Evolutionary conservation across 2,113 vertebrate genomes (phyloP).

Genomic region (Tragelaphus strepsiceros): DNA sequence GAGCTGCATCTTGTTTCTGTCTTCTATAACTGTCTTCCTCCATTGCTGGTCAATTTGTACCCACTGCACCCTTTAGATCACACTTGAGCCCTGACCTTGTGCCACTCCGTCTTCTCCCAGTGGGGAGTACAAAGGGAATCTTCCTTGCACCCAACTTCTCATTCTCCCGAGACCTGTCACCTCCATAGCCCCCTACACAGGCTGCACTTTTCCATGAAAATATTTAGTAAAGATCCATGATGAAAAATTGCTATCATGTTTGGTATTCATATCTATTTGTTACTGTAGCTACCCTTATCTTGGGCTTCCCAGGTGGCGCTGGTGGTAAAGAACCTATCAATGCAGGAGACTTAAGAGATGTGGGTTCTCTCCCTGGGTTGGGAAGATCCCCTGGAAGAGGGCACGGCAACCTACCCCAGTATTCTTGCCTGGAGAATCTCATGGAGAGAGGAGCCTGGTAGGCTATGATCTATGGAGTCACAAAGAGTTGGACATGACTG

Average conservation of each 20-base stretch:
- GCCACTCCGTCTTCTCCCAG: background rate
- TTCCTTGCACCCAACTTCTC: background rate
- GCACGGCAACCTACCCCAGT: background rate
- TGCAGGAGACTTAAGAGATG: background rate
- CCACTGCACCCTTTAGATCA: background rate
- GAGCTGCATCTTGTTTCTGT: background rate
- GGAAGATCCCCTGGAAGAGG: background rate
- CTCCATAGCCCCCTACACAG: background rate
- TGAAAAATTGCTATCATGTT: background rate
- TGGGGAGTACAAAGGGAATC: background rate
- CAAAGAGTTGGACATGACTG: background rate
- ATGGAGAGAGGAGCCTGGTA: background rate
- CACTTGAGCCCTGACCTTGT: background rate
- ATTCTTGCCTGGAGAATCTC: background rate
- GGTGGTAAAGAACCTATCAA: background rate
- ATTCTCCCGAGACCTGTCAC: background rate
- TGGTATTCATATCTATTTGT: background rate
- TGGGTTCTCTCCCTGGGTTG: fast-evolving
- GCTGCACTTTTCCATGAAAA: background rate
- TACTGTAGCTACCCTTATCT: background rate
- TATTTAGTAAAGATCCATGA: background rate
- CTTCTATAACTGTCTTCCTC: background rate
- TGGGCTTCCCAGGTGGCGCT: background rate
- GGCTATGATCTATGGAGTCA: background rate
- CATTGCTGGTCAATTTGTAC: background rate